Evolutionary conservation across 2,113 vertebrate species (phyloP).

Genomic region (Nycticorax nycticorax): DNA sequence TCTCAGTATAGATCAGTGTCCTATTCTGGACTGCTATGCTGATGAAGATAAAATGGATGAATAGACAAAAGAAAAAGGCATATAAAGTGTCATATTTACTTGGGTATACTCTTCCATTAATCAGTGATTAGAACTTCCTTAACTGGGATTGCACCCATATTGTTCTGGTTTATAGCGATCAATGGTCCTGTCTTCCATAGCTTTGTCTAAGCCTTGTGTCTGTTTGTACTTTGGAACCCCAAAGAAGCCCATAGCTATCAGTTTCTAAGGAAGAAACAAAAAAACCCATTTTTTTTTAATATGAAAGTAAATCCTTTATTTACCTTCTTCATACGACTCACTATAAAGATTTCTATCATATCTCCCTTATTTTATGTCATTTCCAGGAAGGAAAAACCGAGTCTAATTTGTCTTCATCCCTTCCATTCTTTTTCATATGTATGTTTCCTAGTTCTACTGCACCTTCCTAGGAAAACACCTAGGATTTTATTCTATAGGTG

Average conservation of each 20-base stretch:
- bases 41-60: background rate
- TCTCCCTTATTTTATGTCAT: background rate
- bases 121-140: background rate
- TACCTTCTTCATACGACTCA: background rate
- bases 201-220: background rate
- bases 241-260: background rate
- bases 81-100: background rate
- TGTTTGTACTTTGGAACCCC: background rate
- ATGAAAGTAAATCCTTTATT: background rate
- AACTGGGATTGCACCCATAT: background rate
- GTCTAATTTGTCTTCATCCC: background rate
- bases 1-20: background rate
- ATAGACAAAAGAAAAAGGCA: background rate
- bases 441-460: background rate
- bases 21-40: background rate
- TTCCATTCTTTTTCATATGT: accelerated
- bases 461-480: background rate
- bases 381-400: background rate
- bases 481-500: background rate
- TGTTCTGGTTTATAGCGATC: background rate
- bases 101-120: background rate
- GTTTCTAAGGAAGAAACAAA: background rate
- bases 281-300: background rate
- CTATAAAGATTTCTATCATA: background rate
- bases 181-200: background rate